Conservation (phyloP, 2,797 vertebrate genomes). For the Cottoperca gobio region DNA sequence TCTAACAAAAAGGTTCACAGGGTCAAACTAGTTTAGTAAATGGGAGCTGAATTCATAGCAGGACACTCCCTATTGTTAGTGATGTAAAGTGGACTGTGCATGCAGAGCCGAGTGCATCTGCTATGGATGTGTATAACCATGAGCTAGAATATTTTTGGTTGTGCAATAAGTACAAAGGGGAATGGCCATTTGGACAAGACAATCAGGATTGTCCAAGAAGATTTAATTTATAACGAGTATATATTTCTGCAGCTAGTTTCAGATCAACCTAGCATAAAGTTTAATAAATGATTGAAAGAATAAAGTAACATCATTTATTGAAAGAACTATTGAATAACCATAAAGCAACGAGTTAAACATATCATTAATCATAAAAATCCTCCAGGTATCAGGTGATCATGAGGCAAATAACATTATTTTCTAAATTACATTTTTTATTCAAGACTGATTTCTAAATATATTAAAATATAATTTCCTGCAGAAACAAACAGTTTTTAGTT, state of each 20-base stretch:
- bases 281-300: neutral
- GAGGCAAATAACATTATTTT: neutral
- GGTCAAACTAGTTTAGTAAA: conserved; percentile 41
- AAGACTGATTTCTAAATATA: neutral
- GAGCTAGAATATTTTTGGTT: conserved; percentile 39
- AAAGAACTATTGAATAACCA: neutral
- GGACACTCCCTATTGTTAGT: conserved; percentile 11
- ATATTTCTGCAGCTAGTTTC: neutral
- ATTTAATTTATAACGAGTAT: neutral
- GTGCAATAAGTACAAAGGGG: neutral
- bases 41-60: conserved; percentile 28
- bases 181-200: neutral
- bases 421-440: neutral
- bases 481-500: neutral
- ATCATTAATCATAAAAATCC: neutral
- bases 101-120: conserved; percentile 37
- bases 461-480: neutral
- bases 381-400: neutral
- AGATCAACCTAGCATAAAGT: neutral
- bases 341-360: neutral
- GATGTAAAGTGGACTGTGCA: conserved; percentile 12
- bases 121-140: conserved; percentile 46
- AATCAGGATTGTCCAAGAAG: neutral
- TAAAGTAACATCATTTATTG: neutral
- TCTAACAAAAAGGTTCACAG: neutral